phyloP scores from a whole-genome alignment of 2,888 invertebrate genomes.

The Cosmia trapezina region DNA sequence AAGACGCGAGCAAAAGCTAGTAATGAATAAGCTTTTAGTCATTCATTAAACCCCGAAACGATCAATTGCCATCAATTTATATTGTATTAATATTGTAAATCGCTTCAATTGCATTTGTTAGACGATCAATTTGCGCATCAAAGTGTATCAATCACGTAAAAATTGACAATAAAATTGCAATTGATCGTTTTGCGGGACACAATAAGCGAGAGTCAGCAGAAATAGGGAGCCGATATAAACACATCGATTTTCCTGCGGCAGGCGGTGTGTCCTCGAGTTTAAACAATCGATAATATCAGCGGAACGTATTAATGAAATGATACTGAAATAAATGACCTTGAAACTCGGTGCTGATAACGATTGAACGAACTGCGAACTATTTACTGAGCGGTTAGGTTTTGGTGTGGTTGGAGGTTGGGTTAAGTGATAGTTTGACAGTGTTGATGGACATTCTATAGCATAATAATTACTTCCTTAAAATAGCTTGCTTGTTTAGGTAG shows the following conservation, averaged over 20 bases:
- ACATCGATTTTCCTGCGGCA: constrained; percentile 52
- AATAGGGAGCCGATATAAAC: constrained; percentile 47
- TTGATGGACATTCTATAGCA: neutral
- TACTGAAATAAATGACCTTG: constrained; percentile 39
- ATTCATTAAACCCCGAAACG: no score
- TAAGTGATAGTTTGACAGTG: no score
- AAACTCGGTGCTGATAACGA: constrained; percentile 8
- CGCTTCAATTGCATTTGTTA: no score
- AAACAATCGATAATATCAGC: constrained; percentile 64
- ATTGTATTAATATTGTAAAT: no score
- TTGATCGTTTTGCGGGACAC: neutral
- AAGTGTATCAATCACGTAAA: no score
- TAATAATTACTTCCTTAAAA: neutral
- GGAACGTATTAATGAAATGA: constrained; percentile 50
- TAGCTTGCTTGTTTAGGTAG: neutral
- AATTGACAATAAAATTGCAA: no score
- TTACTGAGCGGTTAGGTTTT: constrained; percentile 7
- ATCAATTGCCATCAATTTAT: no score
- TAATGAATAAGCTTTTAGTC: neutral
- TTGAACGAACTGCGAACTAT: constrained; percentile 24
- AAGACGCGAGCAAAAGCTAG: neutral
- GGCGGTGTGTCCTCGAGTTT: constrained; percentile 44
- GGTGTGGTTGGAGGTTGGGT: no score
- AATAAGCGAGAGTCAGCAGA: constrained; percentile 46
- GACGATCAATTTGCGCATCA: no score